Conservation (phyloP, 1,140 invertebrate genomes). For the Bombus terrestris region DNA sequence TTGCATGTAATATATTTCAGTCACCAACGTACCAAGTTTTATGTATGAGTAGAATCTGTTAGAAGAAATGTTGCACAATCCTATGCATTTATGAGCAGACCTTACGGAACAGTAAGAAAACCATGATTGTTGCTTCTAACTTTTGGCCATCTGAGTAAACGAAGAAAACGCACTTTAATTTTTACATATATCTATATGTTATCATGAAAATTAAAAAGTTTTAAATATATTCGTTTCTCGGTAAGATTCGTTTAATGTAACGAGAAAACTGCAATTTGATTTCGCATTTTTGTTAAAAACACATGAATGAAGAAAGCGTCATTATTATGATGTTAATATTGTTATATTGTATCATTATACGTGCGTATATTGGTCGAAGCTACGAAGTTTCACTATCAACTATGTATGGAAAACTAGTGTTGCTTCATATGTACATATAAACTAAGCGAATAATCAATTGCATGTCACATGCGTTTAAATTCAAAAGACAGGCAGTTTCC, state of each 20-base stretch:
- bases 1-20: slow-evolving; percentile 22
- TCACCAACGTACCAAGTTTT: not conserved
- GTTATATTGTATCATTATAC: not conserved
- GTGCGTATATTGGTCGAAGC: not conserved
- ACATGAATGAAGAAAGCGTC: not conserved
- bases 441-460: slow-evolving; percentile 49
- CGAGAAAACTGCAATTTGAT: not conserved
- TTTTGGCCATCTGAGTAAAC: slow-evolving; percentile 6
- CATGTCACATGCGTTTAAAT: slow-evolving; percentile 50
- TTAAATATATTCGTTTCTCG: not conserved
- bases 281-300: not conserved
- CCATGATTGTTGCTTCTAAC: slow-evolving; percentile 26
- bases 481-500: slow-evolving; percentile 37
- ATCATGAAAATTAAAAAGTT: not conserved
- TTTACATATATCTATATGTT: not conserved
- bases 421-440: slow-evolving; percentile 7
- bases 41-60: slow-evolving; percentile 1
- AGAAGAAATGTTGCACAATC: slow-evolving; percentile 65
- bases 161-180: not conserved
- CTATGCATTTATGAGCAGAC: slow-evolving; percentile 61
- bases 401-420: slow-evolving; percentile 4
- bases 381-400: slow-evolving; percentile 20
- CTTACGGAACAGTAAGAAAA: slow-evolving; percentile 19
- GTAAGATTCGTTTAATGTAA: not conserved
- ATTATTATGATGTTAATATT: not conserved